Base-by-base conservation (phyloP, 2,113 vertebrate genomes). In the Tenrec ecaudatus region DNA sequence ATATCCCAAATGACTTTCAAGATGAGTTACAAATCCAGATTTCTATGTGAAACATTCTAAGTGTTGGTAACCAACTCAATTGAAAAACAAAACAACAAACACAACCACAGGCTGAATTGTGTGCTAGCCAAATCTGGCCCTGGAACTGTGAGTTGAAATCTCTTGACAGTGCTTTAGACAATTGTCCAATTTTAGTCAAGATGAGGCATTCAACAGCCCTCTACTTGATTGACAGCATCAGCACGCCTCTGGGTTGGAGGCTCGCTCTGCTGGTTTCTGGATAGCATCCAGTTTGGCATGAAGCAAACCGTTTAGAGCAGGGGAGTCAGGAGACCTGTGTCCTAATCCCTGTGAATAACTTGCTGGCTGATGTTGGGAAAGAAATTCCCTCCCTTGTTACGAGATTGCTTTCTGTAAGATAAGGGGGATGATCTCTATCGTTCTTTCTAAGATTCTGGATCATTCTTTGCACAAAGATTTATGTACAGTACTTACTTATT, bases 391-490 rank as follows among this genome's bases (percentile, higher is more conserved):
- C 20, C 60, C 75, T 62, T 53, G 29, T 86, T 53, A 86, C 12
- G 47, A 66, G 40, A 73, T 91, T 91, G 80, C 75, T 90, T 90
- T 88, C 4, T 17, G 25, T 64, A 71, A 82, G 14, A 29, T 76
- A 31, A 91, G 57, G 4, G 57, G n/a, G 20, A 76, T 85, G 27
- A 80, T 91, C 62, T 47, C 62, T 82, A 71, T 57, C 36, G 36
- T 81, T 76, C 38, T 91, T 79, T 82, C 22, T 15, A 83, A 91
- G 27, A 57, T 64, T 87, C 82, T 71, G 86, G 83, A 31, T 73
- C 75, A 93, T 77, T 89, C 77, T 90, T 94, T 27, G 84, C 47
- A 75, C n/a, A 36, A 64, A 94, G n/a, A 86, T 86, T 75, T 88
- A 86, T 60, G 3, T 83, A 83, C 5, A 53, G 3, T 83, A 83